phyloP scores from a whole-genome alignment of 2,797 vertebrate species.

The Labeo calbasu region DNA sequence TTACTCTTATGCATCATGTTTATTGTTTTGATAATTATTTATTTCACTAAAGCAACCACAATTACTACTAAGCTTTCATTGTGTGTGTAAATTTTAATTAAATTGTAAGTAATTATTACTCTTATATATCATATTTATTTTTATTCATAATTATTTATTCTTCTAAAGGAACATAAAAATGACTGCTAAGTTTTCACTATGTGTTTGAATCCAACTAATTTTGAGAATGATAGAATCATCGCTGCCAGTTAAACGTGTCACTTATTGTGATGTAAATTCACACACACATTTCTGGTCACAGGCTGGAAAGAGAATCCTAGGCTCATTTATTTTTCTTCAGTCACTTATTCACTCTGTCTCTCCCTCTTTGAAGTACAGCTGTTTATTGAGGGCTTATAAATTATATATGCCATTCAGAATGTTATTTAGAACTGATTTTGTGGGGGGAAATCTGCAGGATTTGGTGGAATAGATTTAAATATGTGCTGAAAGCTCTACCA shows the following conservation, averaged over 20 bases:
- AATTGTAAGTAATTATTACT: background rate
- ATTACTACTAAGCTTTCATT: no score
- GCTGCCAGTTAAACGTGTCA: background rate
- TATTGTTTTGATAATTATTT: no score
- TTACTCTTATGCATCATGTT: no score
- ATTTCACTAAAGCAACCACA: no score
- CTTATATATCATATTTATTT: background rate
- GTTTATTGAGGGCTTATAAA: slow-evolving; percentile 2
- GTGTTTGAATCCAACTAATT: background rate
- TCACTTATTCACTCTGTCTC: background rate
- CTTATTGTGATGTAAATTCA: slow-evolving; percentile 1
- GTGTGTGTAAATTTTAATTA: background rate
- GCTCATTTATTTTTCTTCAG: background rate
- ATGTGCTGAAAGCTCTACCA: background rate
- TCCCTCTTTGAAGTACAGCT: background rate
- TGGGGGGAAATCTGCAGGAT: background rate
- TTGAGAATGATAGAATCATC: background rate
- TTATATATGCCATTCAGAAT: background rate
- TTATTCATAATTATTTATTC: background rate
- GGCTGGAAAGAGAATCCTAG: background rate
- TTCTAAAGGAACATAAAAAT: background rate
- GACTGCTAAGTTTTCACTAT: background rate
- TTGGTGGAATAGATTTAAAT: background rate
- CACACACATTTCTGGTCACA: background rate
- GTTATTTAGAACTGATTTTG: background rate